A percentile compares a stretch with the other conserved stretches of the same genome.
Conservation (phyloP, 2,888 invertebrate species). For the Thereva nobilitata region DNA sequence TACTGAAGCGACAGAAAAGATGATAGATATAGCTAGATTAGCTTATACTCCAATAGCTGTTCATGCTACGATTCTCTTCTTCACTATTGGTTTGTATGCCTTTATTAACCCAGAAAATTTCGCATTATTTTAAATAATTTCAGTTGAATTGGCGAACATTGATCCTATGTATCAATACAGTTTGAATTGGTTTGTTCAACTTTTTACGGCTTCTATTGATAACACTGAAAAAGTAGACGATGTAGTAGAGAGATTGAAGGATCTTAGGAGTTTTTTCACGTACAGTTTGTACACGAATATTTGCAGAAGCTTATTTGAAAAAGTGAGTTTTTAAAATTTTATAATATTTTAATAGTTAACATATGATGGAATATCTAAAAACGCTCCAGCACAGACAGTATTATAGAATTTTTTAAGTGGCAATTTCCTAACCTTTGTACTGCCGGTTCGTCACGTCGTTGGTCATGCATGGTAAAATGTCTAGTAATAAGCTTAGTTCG, state of each 20-base stretch:
- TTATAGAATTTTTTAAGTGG: too few species aligned
- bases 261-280: conserved; percentile 81
- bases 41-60: conserved; percentile 89
- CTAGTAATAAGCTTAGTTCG: too few species aligned
- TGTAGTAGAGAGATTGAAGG: conserved; percentile 71
- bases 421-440: too few species aligned
- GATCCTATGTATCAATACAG: conserved; percentile 99
- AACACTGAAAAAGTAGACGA: conserved; percentile 84
- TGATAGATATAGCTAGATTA: conserved; percentile 82
- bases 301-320: conserved; percentile 91
- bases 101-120: conserved; percentile 39
- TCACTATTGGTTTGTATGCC: conserved; percentile 71
- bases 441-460: too few species aligned
- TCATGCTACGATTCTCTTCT: conserved; percentile 88
- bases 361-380: neutral
- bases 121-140: conserved; percentile 43
- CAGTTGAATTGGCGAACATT: conserved; percentile 84
- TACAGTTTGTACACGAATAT: conserved; percentile 89
- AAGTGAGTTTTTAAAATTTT: conserved; percentile 61
- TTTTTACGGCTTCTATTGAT: conserved; percentile 84
- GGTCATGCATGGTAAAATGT: too few species aligned
- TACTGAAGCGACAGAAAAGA: conserved; percentile 86
- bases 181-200: conserved; percentile 88
- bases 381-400: too few species aligned
- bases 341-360: neutral